These are phyloP conservation scores for Enteromius paludinosus DNA, from an alignment of 2,797 vertebrate species.

Conservation along the genomic window DNA sequence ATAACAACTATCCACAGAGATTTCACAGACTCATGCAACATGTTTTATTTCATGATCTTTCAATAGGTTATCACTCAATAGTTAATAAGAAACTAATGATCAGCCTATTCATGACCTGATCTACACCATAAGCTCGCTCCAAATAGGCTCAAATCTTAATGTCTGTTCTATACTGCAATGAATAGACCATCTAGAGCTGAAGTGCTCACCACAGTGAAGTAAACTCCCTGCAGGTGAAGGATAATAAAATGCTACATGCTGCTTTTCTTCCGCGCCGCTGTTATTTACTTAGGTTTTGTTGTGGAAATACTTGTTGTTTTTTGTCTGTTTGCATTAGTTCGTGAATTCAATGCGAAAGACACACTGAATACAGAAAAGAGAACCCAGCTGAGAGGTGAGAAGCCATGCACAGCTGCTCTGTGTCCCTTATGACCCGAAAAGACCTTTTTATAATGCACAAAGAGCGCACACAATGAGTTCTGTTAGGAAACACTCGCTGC, in stretches of 20 bases:
- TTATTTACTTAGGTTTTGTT: conserved; percentile 60
- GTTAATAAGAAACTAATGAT: background rate
- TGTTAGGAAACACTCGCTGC: background rate
- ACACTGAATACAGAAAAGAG: conserved; percentile 68
- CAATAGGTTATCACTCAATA: background rate
- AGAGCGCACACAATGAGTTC: conserved; percentile 17
- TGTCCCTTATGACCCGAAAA: conserved; percentile 32
- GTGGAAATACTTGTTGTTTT: conserved; percentile 67
- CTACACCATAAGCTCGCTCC: background rate
- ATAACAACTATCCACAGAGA: background rate
- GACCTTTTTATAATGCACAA: conserved; percentile 58
- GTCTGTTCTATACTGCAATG: background rate
- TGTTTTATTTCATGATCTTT: background rate
- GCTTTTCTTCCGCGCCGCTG: conserved; percentile 59
- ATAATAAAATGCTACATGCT: conserved; percentile 61
- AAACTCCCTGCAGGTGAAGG: conserved; percentile 56
- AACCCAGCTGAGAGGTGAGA: conserved; percentile 64
- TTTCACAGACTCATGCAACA: background rate
- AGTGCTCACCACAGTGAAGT: conserved; percentile 28
- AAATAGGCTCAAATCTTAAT: background rate
- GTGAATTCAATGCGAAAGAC: conserved; percentile 65
- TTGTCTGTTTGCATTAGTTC: conserved; percentile 64
- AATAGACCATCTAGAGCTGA: conserved; percentile 32
- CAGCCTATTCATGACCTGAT: background rate
- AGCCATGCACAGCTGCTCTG: conserved; percentile 65